Evolutionary conservation across 1,140 invertebrate species (phyloP), one percentile per base, ranked within the genome.

Genomic region (Samia ricini): DNA sequence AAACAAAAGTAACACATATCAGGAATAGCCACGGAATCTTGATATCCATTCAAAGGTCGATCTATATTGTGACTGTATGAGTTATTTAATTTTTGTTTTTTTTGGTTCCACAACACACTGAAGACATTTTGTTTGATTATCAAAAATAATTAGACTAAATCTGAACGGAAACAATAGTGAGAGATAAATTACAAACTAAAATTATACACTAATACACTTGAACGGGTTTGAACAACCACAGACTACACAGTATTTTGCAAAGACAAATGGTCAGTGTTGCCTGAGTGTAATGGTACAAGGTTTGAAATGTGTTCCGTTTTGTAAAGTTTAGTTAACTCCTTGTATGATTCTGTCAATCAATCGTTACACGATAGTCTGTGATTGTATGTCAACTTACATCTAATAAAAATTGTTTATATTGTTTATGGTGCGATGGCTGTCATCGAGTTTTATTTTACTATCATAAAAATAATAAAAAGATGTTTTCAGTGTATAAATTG

Each of bases 1-100:
- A 99, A 99, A 93, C 98, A 99, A 92, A 97, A 99, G 92, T 97
- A 98, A 86, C 97, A 98, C 98, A 99, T 99, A 89, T 99, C 97
- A 56, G 96, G 95, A 84, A 95, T 94, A 61, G 96, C 96, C 42
- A 98, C 95, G 88, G 94, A 92, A 83, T 91, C 93, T 88, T 90
- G 91, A 74, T 89, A 88, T 74, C 92, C 92, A 86, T 94, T 94
- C 81, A 92, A 88, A 81, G 91, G 90, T 79, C 87, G 81, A 61
- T 91, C 88, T 66, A 86, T 74, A 73, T 81, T 84, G 75, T 90
- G 88, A 69, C 80, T 84, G 60, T 83, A 87, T 26, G 94, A 94
- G 91, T 96, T 95, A 90, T 95, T 96, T 60, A 96, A 91, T 91
- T 97, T 97, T 89, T 96, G 95, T 91, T 97, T 97, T n/a, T n/a